phyloP scores from a whole-genome alignment of 2,113 vertebrate genomes.

The Oceanites oceanicus region DNA sequence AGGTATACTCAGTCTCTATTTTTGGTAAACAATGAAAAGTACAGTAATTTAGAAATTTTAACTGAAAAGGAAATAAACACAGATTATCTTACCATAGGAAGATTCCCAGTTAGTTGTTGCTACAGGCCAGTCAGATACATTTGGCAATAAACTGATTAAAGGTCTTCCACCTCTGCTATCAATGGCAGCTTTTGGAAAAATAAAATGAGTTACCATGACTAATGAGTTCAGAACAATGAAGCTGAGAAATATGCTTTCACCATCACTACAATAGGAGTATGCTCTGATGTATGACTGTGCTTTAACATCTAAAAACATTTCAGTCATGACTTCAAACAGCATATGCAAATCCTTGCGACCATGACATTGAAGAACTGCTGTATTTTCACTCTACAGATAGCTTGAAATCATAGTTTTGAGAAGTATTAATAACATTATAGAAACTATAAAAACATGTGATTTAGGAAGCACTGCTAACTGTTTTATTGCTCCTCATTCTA shows the following conservation, averaged over 20 bases:
- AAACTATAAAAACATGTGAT: background rate
- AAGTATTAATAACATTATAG: background rate
- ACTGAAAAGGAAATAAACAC: background rate
- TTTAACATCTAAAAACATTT: background rate
- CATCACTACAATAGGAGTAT: background rate
- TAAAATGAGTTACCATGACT: background rate
- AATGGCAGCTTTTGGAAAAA: conserved; percentile 80
- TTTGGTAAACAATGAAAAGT: background rate
- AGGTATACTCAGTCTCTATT: background rate
- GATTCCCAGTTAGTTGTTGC: conserved; percentile 83
- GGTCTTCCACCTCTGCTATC: conserved; percentile 85
- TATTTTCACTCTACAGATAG: background rate
- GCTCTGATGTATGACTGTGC: background rate
- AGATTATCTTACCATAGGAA: conserved; percentile 75
- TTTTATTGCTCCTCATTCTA: background rate
- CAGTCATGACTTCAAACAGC: background rate
- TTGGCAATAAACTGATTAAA: conserved; percentile 79
- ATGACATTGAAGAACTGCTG: background rate
- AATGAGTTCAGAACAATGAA: background rate
- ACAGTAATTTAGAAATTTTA: background rate
- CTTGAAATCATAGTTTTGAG: background rate
- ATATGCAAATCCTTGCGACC: background rate
- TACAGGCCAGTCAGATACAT: conserved; percentile 89
- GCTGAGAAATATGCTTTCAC: background rate
- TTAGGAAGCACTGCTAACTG: background rate